A percentile compares a stretch with the other conserved stretches of the same genome.
Evolutionary conservation across 2,888 invertebrate species (phyloP).

Genomic region (Amphipoea oculea): DNA sequence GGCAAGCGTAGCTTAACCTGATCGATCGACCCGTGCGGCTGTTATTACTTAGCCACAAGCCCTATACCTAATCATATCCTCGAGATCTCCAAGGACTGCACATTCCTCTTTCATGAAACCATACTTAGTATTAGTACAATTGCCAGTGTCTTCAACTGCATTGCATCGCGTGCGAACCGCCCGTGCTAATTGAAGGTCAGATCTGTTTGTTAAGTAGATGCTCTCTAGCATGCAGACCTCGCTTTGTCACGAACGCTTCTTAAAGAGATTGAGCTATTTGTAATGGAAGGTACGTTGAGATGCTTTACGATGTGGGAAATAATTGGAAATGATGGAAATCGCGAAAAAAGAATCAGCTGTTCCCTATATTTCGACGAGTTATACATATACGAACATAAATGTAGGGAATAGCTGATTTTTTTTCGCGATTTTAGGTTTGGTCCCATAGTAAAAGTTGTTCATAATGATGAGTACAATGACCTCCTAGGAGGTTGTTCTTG

Average conservation of each 20-base stretch:
- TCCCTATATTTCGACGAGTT: too few species aligned
- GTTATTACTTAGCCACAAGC: too few species aligned
- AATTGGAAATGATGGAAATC: background rate
- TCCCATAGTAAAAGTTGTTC: too few species aligned
- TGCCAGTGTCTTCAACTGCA: conserved; percentile 11
- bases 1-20: too few species aligned
- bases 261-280: conserved; percentile 32
- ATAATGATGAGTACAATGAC: too few species aligned
- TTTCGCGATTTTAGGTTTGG: too few species aligned
- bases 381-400: too few species aligned
- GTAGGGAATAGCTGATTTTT: too few species aligned
- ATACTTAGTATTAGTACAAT: conserved; percentile 11
- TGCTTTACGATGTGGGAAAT: background rate
- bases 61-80: background rate
- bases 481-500: too few species aligned
- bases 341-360: too few species aligned
- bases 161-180: conserved; percentile 56
- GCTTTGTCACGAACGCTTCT: conserved; percentile 38
- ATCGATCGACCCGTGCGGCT: too few species aligned
- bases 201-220: conserved; percentile 57
- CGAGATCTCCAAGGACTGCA: background rate
- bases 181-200: conserved; percentile 64
- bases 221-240: conserved; percentile 32
- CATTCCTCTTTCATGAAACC: conserved; percentile 21
- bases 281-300: background rate